A percentile compares a stretch with the other conserved stretches of the same genome.
phyloP scores from a whole-genome alignment of 2,113 vertebrate genomes.

The Brachirus orientalis region DNA sequence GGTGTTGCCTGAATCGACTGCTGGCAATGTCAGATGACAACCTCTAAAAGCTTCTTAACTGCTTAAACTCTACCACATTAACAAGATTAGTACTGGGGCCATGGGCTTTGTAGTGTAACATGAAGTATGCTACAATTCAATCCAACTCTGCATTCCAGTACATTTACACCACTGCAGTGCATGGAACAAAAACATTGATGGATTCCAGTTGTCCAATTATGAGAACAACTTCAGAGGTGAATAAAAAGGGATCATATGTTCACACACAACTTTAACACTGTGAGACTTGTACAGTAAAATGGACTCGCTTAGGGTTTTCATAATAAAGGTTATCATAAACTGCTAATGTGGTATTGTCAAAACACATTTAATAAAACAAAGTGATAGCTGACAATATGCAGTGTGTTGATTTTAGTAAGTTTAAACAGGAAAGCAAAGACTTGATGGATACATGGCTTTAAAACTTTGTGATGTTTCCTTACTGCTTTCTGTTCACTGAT shows the following conservation, averaged over 20 bases:
- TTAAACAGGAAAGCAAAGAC: not conserved
- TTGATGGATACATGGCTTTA: not conserved
- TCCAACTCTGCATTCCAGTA: constrained; percentile 21
- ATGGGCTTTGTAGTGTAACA: constrained; percentile 45
- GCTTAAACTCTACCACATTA: constrained; percentile 70
- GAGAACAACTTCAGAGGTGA: constrained; percentile 2
- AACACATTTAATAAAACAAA: not conserved
- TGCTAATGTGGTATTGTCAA: too few species aligned
- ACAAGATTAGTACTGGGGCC: constrained; percentile 69
- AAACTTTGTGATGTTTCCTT: constrained; percentile 49
- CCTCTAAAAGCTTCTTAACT: constrained; percentile 70
- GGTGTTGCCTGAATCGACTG: constrained; percentile 57
- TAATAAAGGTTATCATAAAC: too few species aligned
- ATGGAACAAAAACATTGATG: not conserved
- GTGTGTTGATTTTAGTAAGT: too few species aligned
- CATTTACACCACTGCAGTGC: constrained; percentile 8
- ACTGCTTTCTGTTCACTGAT: constrained; percentile 98
- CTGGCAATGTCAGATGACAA: constrained; percentile 63
- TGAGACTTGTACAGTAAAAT: not conserved
- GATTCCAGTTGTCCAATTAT: not conserved
- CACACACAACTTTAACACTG: not conserved
- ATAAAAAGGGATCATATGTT: constrained; percentile 1
- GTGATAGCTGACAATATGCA: too few species aligned
- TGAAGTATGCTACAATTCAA: constrained; percentile 55
- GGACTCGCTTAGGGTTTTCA: not conserved